Evolutionary conservation across 2,888 invertebrate species (phyloP).

Genomic region (Tenthredo notha): DNA sequence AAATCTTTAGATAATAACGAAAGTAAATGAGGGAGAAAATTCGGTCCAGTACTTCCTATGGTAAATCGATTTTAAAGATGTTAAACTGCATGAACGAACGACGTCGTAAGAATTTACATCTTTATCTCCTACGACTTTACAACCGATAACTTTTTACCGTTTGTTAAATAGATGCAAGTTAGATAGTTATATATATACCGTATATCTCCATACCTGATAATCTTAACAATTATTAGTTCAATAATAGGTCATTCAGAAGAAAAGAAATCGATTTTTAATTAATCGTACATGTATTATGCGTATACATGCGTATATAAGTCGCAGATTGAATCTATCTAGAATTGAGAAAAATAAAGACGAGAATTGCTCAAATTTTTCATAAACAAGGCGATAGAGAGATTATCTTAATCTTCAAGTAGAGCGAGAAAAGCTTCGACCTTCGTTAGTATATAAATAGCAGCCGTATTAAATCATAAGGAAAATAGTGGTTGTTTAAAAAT

Average conservation of each 20-base stretch:
- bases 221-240: neutral
- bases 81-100: constrained; percentile 20
- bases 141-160: constrained; percentile 32
- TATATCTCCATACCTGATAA: neutral
- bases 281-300: too few relatives aligned
- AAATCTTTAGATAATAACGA: neutral
- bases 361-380: too few relatives aligned
- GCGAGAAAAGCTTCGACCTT: too few relatives aligned
- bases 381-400: too few relatives aligned
- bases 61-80: constrained; percentile 33
- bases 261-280: neutral
- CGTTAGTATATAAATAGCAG: neutral
- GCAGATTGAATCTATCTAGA: too few relatives aligned
- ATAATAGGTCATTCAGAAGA: neutral
- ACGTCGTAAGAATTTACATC: constrained; percentile 45
- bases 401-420: neutral
- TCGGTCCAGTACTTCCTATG: neutral
- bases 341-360: too few relatives aligned
- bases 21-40: constrained; percentile 28
- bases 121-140: constrained; percentile 29
- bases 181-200: neutral
- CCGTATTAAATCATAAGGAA: neutral
- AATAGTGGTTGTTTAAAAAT: too few relatives aligned
- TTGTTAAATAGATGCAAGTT: constrained; percentile 17
- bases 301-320: too few relatives aligned